Base-by-base conservation (phyloP, 2,113 vertebrate genomes). In the Neomonachus schauinslandi region DNA sequence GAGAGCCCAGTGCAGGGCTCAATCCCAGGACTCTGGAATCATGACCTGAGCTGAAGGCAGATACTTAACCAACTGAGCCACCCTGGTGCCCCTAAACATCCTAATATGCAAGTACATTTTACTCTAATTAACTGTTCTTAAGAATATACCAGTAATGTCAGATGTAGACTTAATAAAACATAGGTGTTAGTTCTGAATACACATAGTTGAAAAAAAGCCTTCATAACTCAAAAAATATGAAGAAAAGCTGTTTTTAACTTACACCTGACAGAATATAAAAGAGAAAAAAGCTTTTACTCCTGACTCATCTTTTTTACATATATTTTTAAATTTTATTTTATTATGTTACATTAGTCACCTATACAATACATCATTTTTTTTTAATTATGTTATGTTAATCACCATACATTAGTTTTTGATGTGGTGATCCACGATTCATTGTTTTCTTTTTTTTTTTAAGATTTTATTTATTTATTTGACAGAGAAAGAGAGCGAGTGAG, bases 81-180 rank as follows among this genome's bases (percentile, higher is more conserved):
- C 2, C 14, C 63, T 33, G 63, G 63, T 7, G 6, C 14, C 63
- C 63, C 5, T 91, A 85, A 89, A 83, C 12, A 57, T 67, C 85
- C 59, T 82, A 81, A 76, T 71, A 83, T 85, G 14, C 10, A 92
- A 86, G 82, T 71, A 42, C 1, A 42, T 55, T 82, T 89, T 63
- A 83, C 4, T 87, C 28, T 33, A 95, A 72, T 51, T 65, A 67
- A 39, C 21, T 94, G 2, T 46, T 76, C 39, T 86, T 61, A 92
- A 92, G 51, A 86, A 59, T 93, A 72, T 88, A n/a, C 7, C 16
- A 93, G 7, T 76, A 89, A 86, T 71, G 24, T 51, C 53, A 96
- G 18, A 59, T 87, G 21, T 89, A 82, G 28, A 65, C 65, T 79
- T 86, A 85, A 81, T 85, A 89, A 96, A 57, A 93, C 67, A 49